Conservation (phyloP, 1,140 invertebrate genomes). For the Anastrepha obliqua region DNA sequence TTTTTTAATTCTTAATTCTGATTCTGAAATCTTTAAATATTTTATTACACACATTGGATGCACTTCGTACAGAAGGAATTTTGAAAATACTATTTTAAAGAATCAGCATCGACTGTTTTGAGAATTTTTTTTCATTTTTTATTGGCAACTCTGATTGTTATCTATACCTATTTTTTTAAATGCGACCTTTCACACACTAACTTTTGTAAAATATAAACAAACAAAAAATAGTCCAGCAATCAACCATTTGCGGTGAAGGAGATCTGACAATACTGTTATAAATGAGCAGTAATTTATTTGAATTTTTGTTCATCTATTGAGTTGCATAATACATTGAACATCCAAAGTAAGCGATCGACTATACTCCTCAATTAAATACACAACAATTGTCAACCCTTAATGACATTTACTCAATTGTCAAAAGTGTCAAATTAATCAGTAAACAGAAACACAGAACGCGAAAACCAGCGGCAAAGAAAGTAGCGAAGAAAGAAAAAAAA, state of each 20-base stretch:
- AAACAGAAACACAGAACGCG: not conserved
- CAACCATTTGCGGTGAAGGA: not conserved
- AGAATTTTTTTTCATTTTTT: too few relatives aligned
- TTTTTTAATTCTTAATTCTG: too few relatives aligned
- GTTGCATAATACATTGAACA: not conserved
- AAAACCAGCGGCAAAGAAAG: not conserved
- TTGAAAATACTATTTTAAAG: too few relatives aligned
- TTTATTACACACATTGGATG: too few relatives aligned
- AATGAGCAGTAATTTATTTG: not conserved
- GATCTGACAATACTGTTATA: not conserved
- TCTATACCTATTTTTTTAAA: too few relatives aligned
- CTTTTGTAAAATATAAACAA: not conserved
- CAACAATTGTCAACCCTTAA: conserved; percentile 36
- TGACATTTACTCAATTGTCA: conserved; percentile 39
- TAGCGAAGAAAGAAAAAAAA: not conserved
- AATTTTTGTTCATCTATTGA: not conserved
- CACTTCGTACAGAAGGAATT: too few relatives aligned
- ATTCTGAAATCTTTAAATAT: too few relatives aligned
- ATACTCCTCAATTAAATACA: not conserved
- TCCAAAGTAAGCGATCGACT: not conserved
- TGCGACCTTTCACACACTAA: not conserved
- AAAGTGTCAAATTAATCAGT: conserved; percentile 39
- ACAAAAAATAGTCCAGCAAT: too few relatives aligned
- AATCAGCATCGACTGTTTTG: too few relatives aligned
- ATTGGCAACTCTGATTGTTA: too few relatives aligned